Conservation (phyloP, 2,888 invertebrate species). For the Cosmia pyralina region DNA sequence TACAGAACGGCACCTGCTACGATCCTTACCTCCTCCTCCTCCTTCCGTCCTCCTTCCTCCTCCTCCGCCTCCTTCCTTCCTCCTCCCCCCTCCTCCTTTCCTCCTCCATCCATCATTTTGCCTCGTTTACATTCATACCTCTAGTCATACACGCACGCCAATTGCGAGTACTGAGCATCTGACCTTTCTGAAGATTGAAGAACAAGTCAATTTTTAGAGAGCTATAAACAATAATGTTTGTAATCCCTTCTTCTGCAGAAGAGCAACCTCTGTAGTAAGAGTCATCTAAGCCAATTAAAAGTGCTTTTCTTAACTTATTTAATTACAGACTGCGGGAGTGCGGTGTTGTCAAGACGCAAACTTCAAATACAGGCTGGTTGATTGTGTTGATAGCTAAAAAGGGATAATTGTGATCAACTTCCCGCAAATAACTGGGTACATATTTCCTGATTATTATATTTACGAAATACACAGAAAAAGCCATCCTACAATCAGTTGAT, state of each 20-base stretch:
- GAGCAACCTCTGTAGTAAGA: not conserved
- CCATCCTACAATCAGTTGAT: not conserved
- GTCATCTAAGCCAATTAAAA: not conserved
- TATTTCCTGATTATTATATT: not conserved
- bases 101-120: too few species aligned
- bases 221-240: not conserved
- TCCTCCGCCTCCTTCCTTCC: too few species aligned
- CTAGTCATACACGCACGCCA: not conserved
- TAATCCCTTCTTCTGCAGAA: not conserved
- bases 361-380: not conserved
- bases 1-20: not conserved
- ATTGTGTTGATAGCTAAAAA: not conserved
- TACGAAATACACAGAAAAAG: too few species aligned
- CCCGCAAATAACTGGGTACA: not conserved
- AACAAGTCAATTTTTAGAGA: not conserved
- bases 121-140: not conserved
- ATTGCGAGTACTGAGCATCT: not conserved
- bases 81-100: too few species aligned
- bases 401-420: not conserved
- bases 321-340: not conserved
- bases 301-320: slow-evolving; percentile 7
- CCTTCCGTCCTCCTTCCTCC: too few species aligned
- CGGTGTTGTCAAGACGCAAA: not conserved
- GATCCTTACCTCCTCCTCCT: too few species aligned
- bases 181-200: not conserved